Evolutionary conservation across 2,888 invertebrate species (phyloP).

Genomic region (Dynastes hyllus): DNA sequence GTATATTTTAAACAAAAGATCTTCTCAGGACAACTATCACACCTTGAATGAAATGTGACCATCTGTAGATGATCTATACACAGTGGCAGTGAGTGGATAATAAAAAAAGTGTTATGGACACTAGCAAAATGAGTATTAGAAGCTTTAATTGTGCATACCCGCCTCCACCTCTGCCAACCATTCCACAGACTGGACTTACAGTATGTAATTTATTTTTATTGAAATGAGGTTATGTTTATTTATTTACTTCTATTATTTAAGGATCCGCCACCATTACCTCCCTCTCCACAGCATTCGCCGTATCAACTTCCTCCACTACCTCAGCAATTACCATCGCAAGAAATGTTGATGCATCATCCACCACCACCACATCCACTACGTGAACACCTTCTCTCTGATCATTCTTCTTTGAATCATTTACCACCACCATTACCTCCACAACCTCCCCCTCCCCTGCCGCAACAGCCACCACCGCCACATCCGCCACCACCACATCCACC

Average conservation of each 20-base stretch:
- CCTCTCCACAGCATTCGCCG: background rate
- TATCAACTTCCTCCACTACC: background rate
- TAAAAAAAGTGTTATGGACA: too few species aligned
- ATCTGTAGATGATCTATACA: too few species aligned
- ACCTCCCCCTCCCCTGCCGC: background rate
- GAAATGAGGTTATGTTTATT: slow-evolving; percentile 14
- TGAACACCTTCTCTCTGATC: background rate
- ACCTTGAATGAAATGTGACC: too few species aligned
- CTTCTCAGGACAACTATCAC: too few species aligned
- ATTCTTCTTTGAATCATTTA: background rate
- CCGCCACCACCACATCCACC: background rate
- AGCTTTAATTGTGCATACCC: slow-evolving; percentile 21
- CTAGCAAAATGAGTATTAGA: slow-evolving; percentile 14
- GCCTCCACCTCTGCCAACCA: slow-evolving; percentile 19
- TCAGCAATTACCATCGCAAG: background rate
- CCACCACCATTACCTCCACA: slow-evolving; percentile 9
- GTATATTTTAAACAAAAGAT: too few species aligned
- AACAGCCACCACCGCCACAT: background rate
- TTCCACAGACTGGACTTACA: background rate
- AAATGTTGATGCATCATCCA: background rate
- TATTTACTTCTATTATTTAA: slow-evolving; percentile 4
- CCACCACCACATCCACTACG: background rate
- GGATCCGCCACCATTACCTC: slow-evolving; percentile 12
- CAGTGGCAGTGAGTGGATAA: too few species aligned
- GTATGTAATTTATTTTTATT: slow-evolving; percentile 2